phyloP scores from a whole-genome alignment of 2,888 invertebrate genomes.

The Labia minor region DNA sequence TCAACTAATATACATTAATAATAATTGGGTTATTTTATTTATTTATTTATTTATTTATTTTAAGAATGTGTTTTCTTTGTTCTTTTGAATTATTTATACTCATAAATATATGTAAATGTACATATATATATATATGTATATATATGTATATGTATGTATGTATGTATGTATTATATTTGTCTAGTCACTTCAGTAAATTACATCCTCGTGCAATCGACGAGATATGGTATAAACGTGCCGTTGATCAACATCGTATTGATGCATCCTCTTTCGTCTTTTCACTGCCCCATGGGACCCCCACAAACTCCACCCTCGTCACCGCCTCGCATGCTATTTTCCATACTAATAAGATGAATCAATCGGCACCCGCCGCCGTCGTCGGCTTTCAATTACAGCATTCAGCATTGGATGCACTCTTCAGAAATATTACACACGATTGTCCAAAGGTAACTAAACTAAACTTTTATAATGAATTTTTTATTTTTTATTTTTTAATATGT shows the following conservation, averaged over 20 bases:
- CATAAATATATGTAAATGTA: too few relatives aligned
- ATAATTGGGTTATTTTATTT: too few relatives aligned
- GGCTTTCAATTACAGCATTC: constrained; percentile 74
- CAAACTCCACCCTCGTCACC: constrained; percentile 54
- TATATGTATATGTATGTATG: too few relatives aligned
- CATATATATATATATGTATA: too few relatives aligned
- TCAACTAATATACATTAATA: too few relatives aligned
- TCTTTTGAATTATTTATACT: too few relatives aligned
- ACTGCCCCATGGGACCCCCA: constrained; percentile 41
- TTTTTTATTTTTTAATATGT: too few relatives aligned
- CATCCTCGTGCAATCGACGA: constrained; percentile 75
- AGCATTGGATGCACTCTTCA: constrained; percentile 56
- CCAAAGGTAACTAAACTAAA: neutral
- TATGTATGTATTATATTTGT: too few relatives aligned
- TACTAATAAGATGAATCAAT: constrained; percentile 43
- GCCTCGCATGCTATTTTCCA: constrained; percentile 73
- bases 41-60: too few relatives aligned
- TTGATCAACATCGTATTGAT: constrained; percentile 69
- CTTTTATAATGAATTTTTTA: too few relatives aligned
- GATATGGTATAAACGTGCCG: constrained; percentile 81
- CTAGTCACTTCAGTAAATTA: constrained; percentile 60
- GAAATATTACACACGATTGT: constrained; percentile 47
- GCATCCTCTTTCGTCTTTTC: constrained; percentile 67
- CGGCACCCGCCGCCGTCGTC: constrained; percentile 79
- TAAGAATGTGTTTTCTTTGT: too few relatives aligned